Base-by-base conservation (phyloP, 30 jellyfish, hydroid and myxozoan genomes). In the Aurelia coerulea region DNA sequence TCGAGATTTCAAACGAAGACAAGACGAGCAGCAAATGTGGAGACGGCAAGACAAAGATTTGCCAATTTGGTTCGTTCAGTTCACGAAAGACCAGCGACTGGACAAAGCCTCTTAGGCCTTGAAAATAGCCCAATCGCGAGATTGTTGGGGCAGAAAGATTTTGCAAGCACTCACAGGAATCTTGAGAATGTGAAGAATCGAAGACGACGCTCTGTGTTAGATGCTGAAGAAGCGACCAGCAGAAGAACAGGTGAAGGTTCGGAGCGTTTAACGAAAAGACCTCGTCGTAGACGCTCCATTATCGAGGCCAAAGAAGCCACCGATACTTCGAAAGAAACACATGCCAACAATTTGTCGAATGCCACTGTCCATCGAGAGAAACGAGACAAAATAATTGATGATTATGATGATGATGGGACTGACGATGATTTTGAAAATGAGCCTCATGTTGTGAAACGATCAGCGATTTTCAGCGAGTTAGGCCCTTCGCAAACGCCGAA, bases 391-490 rank as follows among this genome's bases (percentile, higher is more conserved):
- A 90, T 81, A 15, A 62, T 68, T 12, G 95, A 87, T 17, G 90
- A 65, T 76, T 88, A 69, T 49, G 97, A 79, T 59, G 97, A 49
- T 18, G 85, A n/a, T 56, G 88, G 60, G 13, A 92, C 74, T 10
- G 92, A 89, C 37, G 95, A 65, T 50, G 87, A 80, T 32, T 78
- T 51, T 34, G 97, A 83, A 17, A 91, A 87, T 69, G 99, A 96
- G 74, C 99, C 99, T 19, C 99, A 95, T 89, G 99, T 95, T 18
- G 99, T 95, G 34, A 95, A 95, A 56, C 91, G 99, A 31, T 95
- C 99, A 14, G 99, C 99, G 31, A 95, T 95, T 8, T 90, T 95
- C 64, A 84, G 97, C 76, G 97, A 90, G 10, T 75, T 95, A 18
- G 81, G 69, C 39, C 90, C 97, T 2, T 77, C 91, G 11, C 50